Conservation (phyloP, 2,113 vertebrate species). For the Bos taurus region DNA sequence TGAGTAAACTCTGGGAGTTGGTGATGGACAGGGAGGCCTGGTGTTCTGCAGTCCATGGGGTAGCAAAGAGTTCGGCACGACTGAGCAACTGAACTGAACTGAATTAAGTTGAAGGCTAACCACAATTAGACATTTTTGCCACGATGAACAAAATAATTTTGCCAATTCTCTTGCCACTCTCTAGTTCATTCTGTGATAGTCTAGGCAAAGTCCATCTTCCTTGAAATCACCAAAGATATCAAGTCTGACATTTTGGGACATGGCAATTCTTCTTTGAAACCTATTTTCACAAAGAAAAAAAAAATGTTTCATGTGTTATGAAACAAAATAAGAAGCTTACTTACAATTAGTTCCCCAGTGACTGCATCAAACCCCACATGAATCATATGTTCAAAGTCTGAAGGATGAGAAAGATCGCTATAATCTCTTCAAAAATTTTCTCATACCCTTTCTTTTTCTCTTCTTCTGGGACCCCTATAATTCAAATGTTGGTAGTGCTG, state of each 20-base stretch:
- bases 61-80: no score
- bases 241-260: conserved; percentile 6
- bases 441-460: no score
- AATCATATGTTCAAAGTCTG: conserved; percentile 99
- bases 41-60: no score
- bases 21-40: no score
- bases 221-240: conserved; percentile 18
- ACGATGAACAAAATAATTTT: conserved; percentile 26
- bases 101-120: conserved; percentile 2
- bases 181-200: not conserved
- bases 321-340: conserved; percentile 69
- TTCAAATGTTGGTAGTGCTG: not conserved
- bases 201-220: not conserved
- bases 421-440: not conserved
- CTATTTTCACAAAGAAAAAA: not conserved
- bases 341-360: conserved; percentile 98
- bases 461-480: no score
- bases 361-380: conserved; percentile 98
- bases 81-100: no score
- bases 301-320: conserved; percentile 43
- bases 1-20: no score
- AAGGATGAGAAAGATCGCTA: conserved; percentile 97
- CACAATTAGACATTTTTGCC: not conserved
- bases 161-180: not conserved
- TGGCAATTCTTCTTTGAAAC: conserved; percentile 20